phyloP scores from a whole-genome alignment of 2,797 vertebrate species.

The Emys orbicularis region DNA sequence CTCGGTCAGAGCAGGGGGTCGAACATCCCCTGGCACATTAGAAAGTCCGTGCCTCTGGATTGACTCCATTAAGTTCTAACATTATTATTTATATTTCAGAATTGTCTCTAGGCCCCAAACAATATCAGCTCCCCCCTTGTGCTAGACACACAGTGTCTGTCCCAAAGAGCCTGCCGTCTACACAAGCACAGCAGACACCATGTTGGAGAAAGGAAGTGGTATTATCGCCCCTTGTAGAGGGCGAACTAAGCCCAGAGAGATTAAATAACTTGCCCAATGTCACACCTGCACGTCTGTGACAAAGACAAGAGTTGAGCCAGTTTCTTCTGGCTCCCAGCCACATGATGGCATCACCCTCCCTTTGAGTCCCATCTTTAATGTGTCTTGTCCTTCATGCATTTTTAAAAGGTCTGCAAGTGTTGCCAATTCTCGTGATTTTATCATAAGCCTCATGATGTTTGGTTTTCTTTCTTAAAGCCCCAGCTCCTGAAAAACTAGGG shows the following conservation, averaged over 20 bases:
- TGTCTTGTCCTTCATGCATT: neutral
- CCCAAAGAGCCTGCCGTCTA: neutral
- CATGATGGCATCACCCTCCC: neutral
- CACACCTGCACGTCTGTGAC: neutral
- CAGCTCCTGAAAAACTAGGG: neutral
- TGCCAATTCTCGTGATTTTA: neutral
- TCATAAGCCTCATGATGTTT: neutral
- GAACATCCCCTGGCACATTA: no score
- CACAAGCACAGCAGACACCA: neutral
- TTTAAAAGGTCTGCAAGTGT: neutral
- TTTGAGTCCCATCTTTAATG: neutral
- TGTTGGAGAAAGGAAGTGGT: neutral
- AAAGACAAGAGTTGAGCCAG: neutral
- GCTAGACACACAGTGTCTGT: neutral
- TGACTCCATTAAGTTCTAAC: no score
- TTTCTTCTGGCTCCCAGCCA: neutral
- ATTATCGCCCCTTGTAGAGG: neutral
- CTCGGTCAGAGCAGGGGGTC: no score
- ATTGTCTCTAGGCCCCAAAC: neutral
- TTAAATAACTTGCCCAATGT: neutral
- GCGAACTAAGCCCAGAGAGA: neutral
- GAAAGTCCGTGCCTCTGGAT: no score
- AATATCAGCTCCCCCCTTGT: accelerated
- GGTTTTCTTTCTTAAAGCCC: neutral
- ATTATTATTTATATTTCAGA: neutral